These are phyloP conservation scores for Thunnus thynnus DNA, from an alignment of 2,113 vertebrate species.

Conservation along the genomic window DNA sequence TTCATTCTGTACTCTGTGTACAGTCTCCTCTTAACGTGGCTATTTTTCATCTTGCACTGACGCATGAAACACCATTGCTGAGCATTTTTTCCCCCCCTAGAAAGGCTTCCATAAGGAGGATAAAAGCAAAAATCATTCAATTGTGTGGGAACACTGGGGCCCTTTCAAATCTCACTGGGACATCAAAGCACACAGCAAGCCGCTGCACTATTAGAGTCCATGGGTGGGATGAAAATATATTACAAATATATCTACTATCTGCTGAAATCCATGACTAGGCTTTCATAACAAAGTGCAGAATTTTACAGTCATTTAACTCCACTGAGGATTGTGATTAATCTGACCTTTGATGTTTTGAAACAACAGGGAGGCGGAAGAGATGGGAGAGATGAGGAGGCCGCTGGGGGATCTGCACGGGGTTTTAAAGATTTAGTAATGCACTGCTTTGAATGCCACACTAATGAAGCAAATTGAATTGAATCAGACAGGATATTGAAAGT, in stretches of 20 bases:
- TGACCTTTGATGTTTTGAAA: slow-evolving; percentile 72
- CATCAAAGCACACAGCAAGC: slow-evolving; percentile 75
- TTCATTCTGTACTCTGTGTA: neutral
- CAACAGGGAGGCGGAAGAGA: slow-evolving; percentile 59
- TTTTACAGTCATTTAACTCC: slow-evolving; percentile 59
- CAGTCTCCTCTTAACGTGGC: neutral
- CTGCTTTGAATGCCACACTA: slow-evolving; percentile 64
- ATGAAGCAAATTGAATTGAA: slow-evolving; percentile 72
- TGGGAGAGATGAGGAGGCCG: slow-evolving; percentile 30
- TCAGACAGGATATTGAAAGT: slow-evolving; percentile 54
- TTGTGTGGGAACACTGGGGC: slow-evolving; percentile 60
- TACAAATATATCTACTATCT: slow-evolving; percentile 50
- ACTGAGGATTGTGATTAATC: slow-evolving; percentile 68
- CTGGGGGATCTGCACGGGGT: slow-evolving; percentile 42
- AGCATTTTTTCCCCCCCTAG: neutral
- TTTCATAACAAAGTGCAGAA: slow-evolving; percentile 58
- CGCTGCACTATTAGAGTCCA: slow-evolving; percentile 59
- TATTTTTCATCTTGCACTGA: slow-evolving; percentile 32
- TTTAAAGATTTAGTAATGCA: slow-evolving; percentile 49
- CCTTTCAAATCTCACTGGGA: slow-evolving; percentile 66
- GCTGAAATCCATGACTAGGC: slow-evolving; percentile 57
- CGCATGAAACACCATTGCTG: slow-evolving; percentile 26
- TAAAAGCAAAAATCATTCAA: slow-evolving; percentile 64
- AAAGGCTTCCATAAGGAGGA: slow-evolving; percentile 53
- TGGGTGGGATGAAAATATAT: slow-evolving; percentile 71